Base-by-base conservation (phyloP, 2,888 invertebrate species). In the Silvanus unidentatus region DNA sequence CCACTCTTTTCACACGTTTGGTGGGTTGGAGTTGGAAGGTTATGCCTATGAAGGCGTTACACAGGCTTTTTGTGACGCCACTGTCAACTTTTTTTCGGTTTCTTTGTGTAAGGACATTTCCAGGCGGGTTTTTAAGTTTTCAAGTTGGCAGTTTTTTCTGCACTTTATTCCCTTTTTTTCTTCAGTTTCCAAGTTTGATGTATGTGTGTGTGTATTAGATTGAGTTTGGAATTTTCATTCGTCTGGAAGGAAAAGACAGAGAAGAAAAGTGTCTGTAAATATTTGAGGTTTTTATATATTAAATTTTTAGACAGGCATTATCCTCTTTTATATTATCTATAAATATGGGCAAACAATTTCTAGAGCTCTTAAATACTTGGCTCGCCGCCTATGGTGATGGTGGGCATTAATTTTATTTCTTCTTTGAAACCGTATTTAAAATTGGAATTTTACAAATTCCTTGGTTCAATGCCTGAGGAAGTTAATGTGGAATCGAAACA, bases 1-100 rank as follows among this genome's bases (percentile, higher is more conserved):
- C 72, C 69, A 66, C 72, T 63, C 64, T 66, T 72, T 71, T 71
- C 68, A 70, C 71, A 69, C 70, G 63, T 64, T 58, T 49, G 63
- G 66, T 66, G 70, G 71, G 70, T 66, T 58, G 68, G 69, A 65
- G 68, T 64, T 66, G 60, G 60, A 60, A 58, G 68, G 69, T 68
- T 66, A 69, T 65, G 68, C 68, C 68, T 66, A 61, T 59, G 62
- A 63, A 70, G 69, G 70, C 68, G 68, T 68, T 68, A 61, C 68
- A 63, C 55, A 59, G 58, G 66, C 61, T 67, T 69, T 68, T 69
- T 66, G 58, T 64, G 64, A 66, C 67, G 60, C 63, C 55, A 47
- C 55, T 43, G 48, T 35, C 39, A 42, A 15, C 30, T 8, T 36
- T 42, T 42, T 43, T 47, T 43, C 28, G 36, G 35, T 27, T 22